Percentiles rank a stretch among this genome's conserved stretches.
phyloP scores from a whole-genome alignment of 2,888 invertebrate species.

The Lordiphosa fenestrarum region DNA sequence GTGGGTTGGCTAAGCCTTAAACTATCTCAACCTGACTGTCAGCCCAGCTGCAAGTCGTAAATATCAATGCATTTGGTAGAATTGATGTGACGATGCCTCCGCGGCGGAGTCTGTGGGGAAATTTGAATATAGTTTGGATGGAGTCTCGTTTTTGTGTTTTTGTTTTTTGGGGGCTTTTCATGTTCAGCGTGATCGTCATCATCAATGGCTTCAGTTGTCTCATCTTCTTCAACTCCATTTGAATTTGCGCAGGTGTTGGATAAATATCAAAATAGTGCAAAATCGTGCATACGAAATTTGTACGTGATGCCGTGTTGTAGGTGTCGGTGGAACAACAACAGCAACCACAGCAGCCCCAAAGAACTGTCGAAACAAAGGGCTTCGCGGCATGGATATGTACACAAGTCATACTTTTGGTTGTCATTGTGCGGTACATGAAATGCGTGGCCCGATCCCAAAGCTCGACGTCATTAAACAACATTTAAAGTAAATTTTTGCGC shows the following conservation, averaged over 20 bases:
- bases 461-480: slow-evolving; percentile 74
- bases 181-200: neutral
- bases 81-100: slow-evolving; percentile 23
- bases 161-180: neutral
- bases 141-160: neutral
- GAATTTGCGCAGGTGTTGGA: slow-evolving; percentile 77
- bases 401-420: slow-evolving; percentile 34
- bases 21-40: slow-evolving; percentile 48
- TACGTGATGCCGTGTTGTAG: slow-evolving; percentile 79
- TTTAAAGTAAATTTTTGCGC: slow-evolving; percentile 76
- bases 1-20: slow-evolving; percentile 44
- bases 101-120: slow-evolving; percentile 40
- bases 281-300: slow-evolving; percentile 78
- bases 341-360: slow-evolving; percentile 21
- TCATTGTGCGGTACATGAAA: slow-evolving; percentile 62
- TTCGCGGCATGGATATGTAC: slow-evolving; percentile 29
- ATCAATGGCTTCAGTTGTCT: slow-evolving; percentile 7
- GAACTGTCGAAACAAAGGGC: slow-evolving; percentile 58
- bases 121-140: slow-evolving; percentile 46
- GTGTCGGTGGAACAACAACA: slow-evolving; percentile 58
- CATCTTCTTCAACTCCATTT: slow-evolving; percentile 13
- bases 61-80: slow-evolving; percentile 43
- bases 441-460: slow-evolving; percentile 55
- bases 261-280: slow-evolving; percentile 79
- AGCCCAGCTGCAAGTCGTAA: slow-evolving; percentile 41